A percentile compares a stretch with the other conserved stretches of the same genome.
Conservation (phyloP, 2,113 vertebrate genomes). For the Rhinolophus sinicus region DNA sequence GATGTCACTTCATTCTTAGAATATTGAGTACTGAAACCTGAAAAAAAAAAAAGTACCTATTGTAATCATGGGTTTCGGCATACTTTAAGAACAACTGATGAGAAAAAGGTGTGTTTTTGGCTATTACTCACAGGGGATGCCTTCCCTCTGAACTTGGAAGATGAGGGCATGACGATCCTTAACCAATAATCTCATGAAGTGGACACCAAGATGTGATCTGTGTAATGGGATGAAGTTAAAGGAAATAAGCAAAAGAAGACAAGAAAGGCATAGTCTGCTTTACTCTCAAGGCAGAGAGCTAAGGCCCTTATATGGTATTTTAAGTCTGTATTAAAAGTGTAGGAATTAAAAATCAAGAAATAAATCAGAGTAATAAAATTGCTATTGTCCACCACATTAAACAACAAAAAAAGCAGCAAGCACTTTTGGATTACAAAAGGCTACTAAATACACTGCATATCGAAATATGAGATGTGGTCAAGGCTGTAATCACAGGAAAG, state of each 20-base stretch:
- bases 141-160: neutral
- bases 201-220: neutral
- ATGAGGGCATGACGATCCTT: neutral
- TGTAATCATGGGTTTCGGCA: constrained; percentile 61
- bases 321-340: neutral
- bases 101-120: constrained; percentile 62
- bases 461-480: neutral
- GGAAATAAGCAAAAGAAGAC: neutral
- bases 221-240: neutral
- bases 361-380: neutral
- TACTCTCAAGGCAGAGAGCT: neutral
- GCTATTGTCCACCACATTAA: neutral
- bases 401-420: neutral
- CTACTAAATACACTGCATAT: neutral
- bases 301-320: neutral
- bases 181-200: neutral
- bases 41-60: constrained; percentile 31
- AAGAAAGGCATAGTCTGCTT: neutral
- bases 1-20: constrained; percentile 76
- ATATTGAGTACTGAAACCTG: constrained; percentile 67
- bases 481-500: constrained; percentile 11
- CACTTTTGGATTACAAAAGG: neutral
- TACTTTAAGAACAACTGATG: constrained; percentile 57
- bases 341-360: neutral
- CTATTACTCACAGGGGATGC: neutral